Evolutionary conservation across 2,113 vertebrate species (phyloP).

Genomic region (Rhadina sibilatrix): DNA sequence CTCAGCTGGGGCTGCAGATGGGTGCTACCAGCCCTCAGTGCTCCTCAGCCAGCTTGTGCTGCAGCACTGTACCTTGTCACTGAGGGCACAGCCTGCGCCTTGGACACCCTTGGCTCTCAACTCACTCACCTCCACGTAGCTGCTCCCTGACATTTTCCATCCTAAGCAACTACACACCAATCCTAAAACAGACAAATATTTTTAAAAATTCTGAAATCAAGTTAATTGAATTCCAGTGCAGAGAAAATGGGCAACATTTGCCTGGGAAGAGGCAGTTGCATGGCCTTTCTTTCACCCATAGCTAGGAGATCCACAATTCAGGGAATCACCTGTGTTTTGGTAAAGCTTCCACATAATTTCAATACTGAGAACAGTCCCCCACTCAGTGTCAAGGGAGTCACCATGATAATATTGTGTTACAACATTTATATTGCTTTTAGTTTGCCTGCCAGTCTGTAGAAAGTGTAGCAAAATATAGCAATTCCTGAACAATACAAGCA

Average conservation of each 20-base stretch:
- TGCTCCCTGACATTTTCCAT: neutral
- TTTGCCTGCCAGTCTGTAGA: neutral
- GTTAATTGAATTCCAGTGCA: neutral
- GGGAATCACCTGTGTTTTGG: neutral
- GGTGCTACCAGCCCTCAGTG: fast-evolving
- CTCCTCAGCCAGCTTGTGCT: neutral
- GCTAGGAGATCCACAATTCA: neutral
- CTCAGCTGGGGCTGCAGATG: neutral
- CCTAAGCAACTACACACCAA: neutral
- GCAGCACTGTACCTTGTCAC: fast-evolving
- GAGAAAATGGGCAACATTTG: neutral
- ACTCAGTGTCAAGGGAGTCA: neutral
- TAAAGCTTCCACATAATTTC: neutral
- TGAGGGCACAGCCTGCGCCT: neutral
- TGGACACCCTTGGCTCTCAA: fast-evolving
- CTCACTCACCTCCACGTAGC: fast-evolving
- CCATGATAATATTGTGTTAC: neutral
- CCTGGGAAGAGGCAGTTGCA: neutral
- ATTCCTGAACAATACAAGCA: neutral
- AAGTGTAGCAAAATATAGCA: neutral
- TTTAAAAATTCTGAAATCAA: neutral
- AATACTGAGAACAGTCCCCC: neutral
- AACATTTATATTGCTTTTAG: neutral
- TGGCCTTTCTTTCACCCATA: neutral
- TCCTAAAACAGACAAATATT: neutral